Base-by-base conservation (phyloP, 2,113 vertebrate species). In the Tamias sibiricus region DNA sequence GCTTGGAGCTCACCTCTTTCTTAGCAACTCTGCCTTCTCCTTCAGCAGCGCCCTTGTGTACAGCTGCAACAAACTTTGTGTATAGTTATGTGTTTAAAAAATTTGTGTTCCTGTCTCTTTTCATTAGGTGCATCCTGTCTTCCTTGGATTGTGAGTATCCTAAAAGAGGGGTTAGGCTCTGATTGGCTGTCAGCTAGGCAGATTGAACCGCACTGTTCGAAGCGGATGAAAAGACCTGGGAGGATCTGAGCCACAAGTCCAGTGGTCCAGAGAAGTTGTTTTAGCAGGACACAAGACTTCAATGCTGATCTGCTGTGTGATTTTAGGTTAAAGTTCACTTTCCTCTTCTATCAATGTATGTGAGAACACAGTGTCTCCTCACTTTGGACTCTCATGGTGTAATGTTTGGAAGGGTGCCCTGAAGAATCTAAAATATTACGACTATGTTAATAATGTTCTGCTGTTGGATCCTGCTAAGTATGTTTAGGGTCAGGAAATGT, bases 71-170 rank as follows among this genome's bases (percentile, higher is more conserved):
- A 91, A 77, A 77, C 76, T 96, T 91, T 84, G 40, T 76, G 44
- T 40, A 20, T 54, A 19, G 49, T 42, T 76, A 19, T 64, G 28
- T 71, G 80, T 85, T 96, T 76, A 95, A 82, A 89, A 92, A 94
- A 82, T 89, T 93, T 95, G 79, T 94, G 47, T 87, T 89, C 66
- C 92, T 93, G 69, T 93, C 57, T 91, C 19, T 93, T 96, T 95
- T 95, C n/a, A 74, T 89, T 79, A 74, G 76, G n/a, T 83, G 2
- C 24, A 32, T 69, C 37, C 47, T 96, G 59, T 93, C 14, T 72
- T 93, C 32, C 72, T 40, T 69, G 80, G 64, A 80, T 95, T 89
- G 42, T 8, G 79, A 83, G 44, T 82, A 20, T 72, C 79, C 20
- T 94, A 57, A 77, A 91, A 90, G 59, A 49, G 64, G n/a, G 16